Evolutionary conservation across 2,797 vertebrate genomes (phyloP), one percentile per base, ranked within the genome.

Genomic region (Tolypeutes matacus): DNA sequence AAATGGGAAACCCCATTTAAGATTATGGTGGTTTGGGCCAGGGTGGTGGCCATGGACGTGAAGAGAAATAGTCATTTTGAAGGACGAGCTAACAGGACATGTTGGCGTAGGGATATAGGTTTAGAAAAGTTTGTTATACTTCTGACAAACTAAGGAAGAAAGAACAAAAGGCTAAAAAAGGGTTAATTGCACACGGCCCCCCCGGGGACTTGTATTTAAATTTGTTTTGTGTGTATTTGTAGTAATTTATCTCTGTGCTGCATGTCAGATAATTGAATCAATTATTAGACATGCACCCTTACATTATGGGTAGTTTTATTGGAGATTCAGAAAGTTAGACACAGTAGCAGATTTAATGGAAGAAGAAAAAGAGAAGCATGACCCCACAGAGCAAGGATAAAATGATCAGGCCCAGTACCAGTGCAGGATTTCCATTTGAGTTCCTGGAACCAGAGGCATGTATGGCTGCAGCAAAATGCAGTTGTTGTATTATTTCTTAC

Each of bases 371-470:
- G 95, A 20, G 89, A 94, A 34, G 1, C 53, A 0, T 0, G 82
- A 93, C 94, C 80, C 95, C 86, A 8, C 86, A 93, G 92, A 82
- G 86, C 65, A 93, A 94, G 93, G 84, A 27, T 39, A 2, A 64
- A 39, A 69, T 34, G 27, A 69, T 94, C 27, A 58, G 77, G 76
- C 29, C 2, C 34, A 8, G 10, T 42, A 15, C 5, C 0, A 0
- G 14, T 96, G 51, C 34, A 21, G 53, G 18, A 95, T 97, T 84
- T 1, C 77, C 86, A 84, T 90, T 96, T 96, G 95, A 67, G 11
- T 15, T 91, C 93, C n/a, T 39, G 10, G 17, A 20, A 27, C 14
- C 58, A 88, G 36, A 96, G 56, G 36, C 95, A 95, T 73, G 88
- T 0, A 0, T 0, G 0, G 83, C 95, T 70, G 58, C 67, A 17